Percentiles rank a stretch among this genome's conserved stretches.
Conservation (phyloP, 1,140 invertebrate genomes). For the Thereuonema tuberculata region DNA sequence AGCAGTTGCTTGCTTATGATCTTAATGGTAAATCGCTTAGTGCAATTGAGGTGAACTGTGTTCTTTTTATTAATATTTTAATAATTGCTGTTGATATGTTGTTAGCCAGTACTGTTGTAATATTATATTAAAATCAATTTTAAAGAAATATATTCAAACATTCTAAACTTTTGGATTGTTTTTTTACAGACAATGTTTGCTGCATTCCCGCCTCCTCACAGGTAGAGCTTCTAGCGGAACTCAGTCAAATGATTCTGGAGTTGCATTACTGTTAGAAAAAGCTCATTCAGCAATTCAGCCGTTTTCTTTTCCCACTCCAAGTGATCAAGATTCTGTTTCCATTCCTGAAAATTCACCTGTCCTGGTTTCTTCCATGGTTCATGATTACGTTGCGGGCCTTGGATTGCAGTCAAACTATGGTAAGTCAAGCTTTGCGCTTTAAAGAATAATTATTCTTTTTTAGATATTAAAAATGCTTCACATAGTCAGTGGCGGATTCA, state of each 20-base stretch:
- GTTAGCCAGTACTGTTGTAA: background rate
- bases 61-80: background rate
- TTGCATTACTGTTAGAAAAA: slow-evolving; percentile 23
- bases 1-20: no score
- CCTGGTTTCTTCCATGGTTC: slow-evolving; percentile 2
- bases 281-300: slow-evolving; percentile 17
- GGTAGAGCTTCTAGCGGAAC: slow-evolving; percentile 12
- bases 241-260: slow-evolving; percentile 25
- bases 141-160: background rate
- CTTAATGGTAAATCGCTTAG: no score
- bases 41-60: background rate
- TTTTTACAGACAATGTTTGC: slow-evolving; percentile 15
- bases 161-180: background rate
- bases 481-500: background rate
- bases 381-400: background rate
- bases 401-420: background rate
- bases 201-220: slow-evolving; percentile 8
- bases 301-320: background rate
- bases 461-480: no score
- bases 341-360: slow-evolving; percentile 17
- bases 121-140: background rate
- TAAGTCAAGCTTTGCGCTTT: no score
- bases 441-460: no score
- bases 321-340: slow-evolving; percentile 12
- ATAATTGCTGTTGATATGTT: background rate